These are phyloP conservation scores for Pollenia griseotomentosa DNA, from an alignment of 2,888 invertebrate species.

Conservation along the genomic window DNA sequence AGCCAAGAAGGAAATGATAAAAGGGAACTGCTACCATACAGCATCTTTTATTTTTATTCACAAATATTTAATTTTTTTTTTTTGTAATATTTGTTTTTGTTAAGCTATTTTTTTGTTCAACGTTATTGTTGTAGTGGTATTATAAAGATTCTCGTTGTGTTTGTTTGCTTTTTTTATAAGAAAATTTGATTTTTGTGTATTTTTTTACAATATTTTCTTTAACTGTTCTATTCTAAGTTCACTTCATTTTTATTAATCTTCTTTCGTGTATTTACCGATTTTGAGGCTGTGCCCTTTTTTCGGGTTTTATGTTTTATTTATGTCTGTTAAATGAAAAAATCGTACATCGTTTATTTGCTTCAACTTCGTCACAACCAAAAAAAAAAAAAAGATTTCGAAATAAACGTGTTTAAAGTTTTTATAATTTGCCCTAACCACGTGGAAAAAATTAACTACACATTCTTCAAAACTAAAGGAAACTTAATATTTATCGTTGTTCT, in stretches of 20 bases:
- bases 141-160: background rate
- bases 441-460: too few species aligned
- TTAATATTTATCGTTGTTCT: too few species aligned
- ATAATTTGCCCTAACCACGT: too few species aligned
- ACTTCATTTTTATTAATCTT: background rate
- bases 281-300: constrained; percentile 63
- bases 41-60: constrained; percentile 20
- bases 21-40: constrained; percentile 14
- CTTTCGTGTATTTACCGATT: constrained; percentile 16
- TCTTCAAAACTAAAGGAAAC: too few species aligned
- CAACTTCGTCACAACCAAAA: too few species aligned
- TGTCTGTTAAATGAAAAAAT: background rate
- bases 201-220: constrained; percentile 37
- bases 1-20: constrained; percentile 10
- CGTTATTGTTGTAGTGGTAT: constrained; percentile 1
- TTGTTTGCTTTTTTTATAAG: background rate
- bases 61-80: constrained; percentile 23
- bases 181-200: background rate
- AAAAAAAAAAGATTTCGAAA: too few species aligned
- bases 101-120: constrained; percentile 40
- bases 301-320: background rate
- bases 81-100: constrained; percentile 20
- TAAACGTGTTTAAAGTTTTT: too few species aligned
- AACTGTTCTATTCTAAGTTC: constrained; percentile 8
- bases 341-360: background rate